Evolutionary conservation across 2,888 invertebrate species (phyloP).

Genomic region (Standfussiana lucernea): DNA sequence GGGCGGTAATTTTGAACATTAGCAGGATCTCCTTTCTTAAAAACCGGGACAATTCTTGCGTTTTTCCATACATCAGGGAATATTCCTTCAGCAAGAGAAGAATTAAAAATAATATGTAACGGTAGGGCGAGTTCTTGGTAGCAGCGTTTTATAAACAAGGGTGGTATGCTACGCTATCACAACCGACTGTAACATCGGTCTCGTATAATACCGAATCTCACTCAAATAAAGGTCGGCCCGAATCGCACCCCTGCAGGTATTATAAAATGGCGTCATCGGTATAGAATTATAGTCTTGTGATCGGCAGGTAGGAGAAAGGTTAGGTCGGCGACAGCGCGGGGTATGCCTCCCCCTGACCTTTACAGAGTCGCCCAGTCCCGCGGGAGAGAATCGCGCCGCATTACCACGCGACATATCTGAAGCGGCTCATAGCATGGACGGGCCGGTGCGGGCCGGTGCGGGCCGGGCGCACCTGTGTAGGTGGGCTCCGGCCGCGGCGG

Average conservation of each 20-base stretch:
- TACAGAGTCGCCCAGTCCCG: constrained; percentile 74
- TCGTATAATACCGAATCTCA: constrained; percentile 77
- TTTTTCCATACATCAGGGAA: too few relatives aligned
- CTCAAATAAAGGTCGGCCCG: constrained; percentile 75
- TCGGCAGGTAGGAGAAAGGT: constrained; percentile 79
- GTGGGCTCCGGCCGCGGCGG: constrained; percentile 70
- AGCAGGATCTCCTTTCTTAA: too few relatives aligned
- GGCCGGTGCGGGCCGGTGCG: constrained; percentile 45
- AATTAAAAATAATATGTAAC: too few relatives aligned
- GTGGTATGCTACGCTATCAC: too few relatives aligned
- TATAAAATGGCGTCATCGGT: constrained; percentile 80
- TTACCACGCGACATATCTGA: constrained; percentile 76
- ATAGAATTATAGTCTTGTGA: constrained; percentile 71
- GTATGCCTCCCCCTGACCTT: constrained; percentile 81
- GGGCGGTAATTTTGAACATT: too few relatives aligned
- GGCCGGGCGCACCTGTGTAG: constrained; percentile 66
- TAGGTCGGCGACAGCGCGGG: constrained; percentile 71
- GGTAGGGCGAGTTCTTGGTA: too few relatives aligned
- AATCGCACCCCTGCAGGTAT: constrained; percentile 78
- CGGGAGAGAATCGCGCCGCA: constrained; percentile 78
- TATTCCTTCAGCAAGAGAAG: too few relatives aligned
- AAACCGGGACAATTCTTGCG: too few relatives aligned
- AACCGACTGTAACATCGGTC: constrained; percentile 47
- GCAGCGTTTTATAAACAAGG: too few relatives aligned
- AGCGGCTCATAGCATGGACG: constrained; percentile 73